Conservation (phyloP, 2,113 vertebrate species). For the Platichthys stellatus region DNA sequence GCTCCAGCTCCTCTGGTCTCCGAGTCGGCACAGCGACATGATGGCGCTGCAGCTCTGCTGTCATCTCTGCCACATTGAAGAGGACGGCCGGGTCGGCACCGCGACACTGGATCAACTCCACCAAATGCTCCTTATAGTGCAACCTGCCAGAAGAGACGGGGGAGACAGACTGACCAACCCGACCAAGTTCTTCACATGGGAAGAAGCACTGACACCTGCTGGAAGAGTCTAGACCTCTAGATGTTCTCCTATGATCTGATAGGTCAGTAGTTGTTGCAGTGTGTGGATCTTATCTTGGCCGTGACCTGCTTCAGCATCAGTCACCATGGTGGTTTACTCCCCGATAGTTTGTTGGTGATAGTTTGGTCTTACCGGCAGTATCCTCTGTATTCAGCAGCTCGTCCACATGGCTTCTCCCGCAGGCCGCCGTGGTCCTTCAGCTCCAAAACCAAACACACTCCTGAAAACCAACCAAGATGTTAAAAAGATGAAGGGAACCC, state of each 20-base stretch:
- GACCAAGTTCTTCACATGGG: too few relatives aligned
- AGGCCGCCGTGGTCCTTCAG: slow-evolving; percentile 60
- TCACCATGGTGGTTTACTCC: background rate
- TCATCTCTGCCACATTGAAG: slow-evolving; percentile 64
- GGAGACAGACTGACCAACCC: too few relatives aligned
- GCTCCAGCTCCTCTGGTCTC: slow-evolving; percentile 58
- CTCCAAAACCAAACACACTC: slow-evolving; percentile 76
- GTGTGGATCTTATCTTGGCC: too few relatives aligned
- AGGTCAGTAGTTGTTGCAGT: too few relatives aligned
- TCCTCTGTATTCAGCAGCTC: slow-evolving; percentile 54
- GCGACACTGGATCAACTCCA: slow-evolving; percentile 77
- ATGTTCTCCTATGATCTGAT: too few relatives aligned
- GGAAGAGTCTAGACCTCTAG: too few relatives aligned
- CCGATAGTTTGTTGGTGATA: background rate
- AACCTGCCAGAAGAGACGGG: slow-evolving; percentile 48
- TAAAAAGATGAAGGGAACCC: background rate
- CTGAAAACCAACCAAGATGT: slow-evolving; percentile 36
- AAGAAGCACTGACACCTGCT: too few relatives aligned
- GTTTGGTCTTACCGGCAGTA: slow-evolving; percentile 75
- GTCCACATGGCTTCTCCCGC: slow-evolving; percentile 74
- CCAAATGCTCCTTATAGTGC: slow-evolving; percentile 81
- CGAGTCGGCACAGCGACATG: slow-evolving; percentile 53
- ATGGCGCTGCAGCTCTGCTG: slow-evolving; percentile 75
- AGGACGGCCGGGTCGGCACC: slow-evolving; percentile 74
- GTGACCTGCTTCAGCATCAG: too few relatives aligned